Conservation (phyloP, 92 coral and sea anemone species). For the Porites divaricata region DNA sequence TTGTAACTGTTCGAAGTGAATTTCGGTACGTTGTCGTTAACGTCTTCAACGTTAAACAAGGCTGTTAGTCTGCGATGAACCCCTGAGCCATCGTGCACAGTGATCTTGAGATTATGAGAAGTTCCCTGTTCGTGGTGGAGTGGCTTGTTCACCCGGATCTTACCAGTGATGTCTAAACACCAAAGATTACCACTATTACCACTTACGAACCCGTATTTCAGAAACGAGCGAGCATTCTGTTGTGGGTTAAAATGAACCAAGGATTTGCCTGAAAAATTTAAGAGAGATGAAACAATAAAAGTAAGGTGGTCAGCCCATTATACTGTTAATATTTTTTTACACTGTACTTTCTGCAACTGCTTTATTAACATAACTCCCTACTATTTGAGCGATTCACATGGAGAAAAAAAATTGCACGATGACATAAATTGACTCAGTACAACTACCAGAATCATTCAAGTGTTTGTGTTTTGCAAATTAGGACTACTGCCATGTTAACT, state of each 20-base stretch:
- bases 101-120: slow-evolving; percentile 62
- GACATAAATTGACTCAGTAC: too few relatives aligned
- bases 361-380: too few relatives aligned
- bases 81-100: slow-evolving; percentile 55
- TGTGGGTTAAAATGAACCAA: slow-evolving; percentile 35
- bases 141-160: slow-evolving; percentile 56
- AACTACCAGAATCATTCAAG: too few relatives aligned
- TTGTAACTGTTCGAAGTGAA: slow-evolving; percentile 63
- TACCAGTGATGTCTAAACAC: slow-evolving; percentile 88
- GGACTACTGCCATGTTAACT: too few relatives aligned
- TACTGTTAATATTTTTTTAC: too few relatives aligned
- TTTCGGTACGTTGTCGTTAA: slow-evolving; percentile 86
- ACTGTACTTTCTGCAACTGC: too few relatives aligned
- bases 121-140: slow-evolving; percentile 74
- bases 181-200: slow-evolving; percentile 74
- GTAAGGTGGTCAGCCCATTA: too few relatives aligned
- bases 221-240: slow-evolving; percentile 39
- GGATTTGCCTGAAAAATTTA: slow-evolving; percentile 10
- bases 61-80: slow-evolving; percentile 68
- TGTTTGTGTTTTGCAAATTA: too few relatives aligned
- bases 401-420: too few relatives aligned
- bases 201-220: slow-evolving; percentile 71
- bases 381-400: too few relatives aligned
- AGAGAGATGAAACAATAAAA: neutral
- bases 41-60: slow-evolving; percentile 64